These are phyloP conservation scores for Diadegma fenestrale DNA, from an alignment of 2,888 invertebrate genomes.

Conservation along the genomic window DNA sequence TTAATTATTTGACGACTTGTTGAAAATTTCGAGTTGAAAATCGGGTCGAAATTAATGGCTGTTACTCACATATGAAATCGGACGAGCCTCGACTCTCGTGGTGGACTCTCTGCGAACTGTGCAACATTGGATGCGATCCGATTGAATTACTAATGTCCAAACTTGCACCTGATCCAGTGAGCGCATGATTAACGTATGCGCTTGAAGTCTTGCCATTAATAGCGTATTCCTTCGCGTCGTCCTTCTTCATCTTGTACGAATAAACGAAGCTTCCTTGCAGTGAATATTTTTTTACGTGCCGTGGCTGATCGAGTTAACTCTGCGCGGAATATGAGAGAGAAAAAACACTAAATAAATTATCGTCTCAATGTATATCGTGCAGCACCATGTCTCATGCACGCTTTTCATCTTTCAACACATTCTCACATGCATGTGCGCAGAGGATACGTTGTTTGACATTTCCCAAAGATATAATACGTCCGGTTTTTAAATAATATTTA, in stretches of 20 bases:
- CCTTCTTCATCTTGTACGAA: conserved; percentile 75
- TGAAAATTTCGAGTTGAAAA: not conserved
- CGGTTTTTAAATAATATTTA: conserved; percentile 56
- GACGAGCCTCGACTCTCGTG: conserved; percentile 87
- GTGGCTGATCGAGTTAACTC: conserved; percentile 63
- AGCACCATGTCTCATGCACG: not conserved
- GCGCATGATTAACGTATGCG: conserved; percentile 79
- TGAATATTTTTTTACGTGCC: conserved; percentile 58
- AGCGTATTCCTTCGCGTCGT: conserved; percentile 70
- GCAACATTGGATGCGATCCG: conserved; percentile 70
- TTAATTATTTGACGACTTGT: not conserved
- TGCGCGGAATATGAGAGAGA: conserved; percentile 44
- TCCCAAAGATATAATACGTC: conserved; percentile 38
- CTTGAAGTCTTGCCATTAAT: conserved; percentile 72
- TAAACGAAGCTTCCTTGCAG: not conserved
- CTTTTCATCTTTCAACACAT: not conserved
- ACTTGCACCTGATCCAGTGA: conserved; percentile 76
- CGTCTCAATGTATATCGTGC: too few species aligned
- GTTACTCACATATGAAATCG: conserved; percentile 87
- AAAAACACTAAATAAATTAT: conserved; percentile 30
- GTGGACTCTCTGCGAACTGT: conserved; percentile 79
- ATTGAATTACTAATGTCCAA: conserved; percentile 75
- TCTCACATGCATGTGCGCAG: not conserved
- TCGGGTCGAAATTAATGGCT: conserved; percentile 19
- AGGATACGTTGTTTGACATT: conserved; percentile 34